Conservation (phyloP, 2,888 invertebrate genomes). For the Melanargia galathea region DNA sequence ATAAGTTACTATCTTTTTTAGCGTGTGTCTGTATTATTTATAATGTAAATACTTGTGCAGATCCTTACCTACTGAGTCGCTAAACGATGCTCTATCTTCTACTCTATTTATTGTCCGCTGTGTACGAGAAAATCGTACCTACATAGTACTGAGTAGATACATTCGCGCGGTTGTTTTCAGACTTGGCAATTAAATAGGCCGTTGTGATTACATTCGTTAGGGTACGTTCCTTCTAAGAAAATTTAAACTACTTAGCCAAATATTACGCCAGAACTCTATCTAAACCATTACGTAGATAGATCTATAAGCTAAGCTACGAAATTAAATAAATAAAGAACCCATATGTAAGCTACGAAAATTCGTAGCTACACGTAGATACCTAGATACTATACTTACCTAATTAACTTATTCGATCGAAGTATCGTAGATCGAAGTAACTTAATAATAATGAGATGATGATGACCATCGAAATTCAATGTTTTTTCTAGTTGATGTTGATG, state of each 20-base stretch:
- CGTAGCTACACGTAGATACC: background rate
- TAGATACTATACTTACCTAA: background rate
- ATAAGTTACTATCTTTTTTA: too few relatives aligned
- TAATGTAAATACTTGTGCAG: background rate
- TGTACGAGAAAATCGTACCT: background rate
- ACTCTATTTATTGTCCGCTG: background rate
- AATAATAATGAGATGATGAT: background rate
- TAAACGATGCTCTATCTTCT: conserved; percentile 2
- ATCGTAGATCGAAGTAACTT: background rate
- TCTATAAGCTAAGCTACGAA: too few relatives aligned
- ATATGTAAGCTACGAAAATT: background rate
- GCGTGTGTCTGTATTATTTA: background rate
- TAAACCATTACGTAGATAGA: background rate
- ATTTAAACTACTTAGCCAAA: background rate
- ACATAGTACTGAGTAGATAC: too few relatives aligned
- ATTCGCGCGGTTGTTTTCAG: background rate
- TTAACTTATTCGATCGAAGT: background rate
- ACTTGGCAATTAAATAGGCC: too few relatives aligned
- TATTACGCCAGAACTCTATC: background rate
- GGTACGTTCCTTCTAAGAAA: too few relatives aligned
- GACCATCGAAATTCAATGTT: background rate
- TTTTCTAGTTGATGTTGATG: background rate
- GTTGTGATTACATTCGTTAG: too few relatives aligned
- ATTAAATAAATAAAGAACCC: too few relatives aligned
- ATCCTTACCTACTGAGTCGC: background rate